Evolutionary conservation across 2,113 vertebrate genomes (phyloP).

Genomic region (Istiophorus platypterus): DNA sequence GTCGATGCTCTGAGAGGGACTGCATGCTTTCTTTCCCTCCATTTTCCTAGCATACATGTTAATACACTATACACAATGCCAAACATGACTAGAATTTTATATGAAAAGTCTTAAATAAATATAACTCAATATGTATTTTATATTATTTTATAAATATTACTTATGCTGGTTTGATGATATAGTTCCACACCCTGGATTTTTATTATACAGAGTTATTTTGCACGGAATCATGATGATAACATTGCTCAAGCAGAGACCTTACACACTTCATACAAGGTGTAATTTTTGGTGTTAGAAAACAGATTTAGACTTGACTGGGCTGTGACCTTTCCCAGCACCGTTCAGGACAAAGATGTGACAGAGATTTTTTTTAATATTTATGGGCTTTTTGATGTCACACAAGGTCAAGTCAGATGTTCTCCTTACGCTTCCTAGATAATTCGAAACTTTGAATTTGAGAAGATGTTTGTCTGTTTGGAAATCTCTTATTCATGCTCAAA

Average conservation of each 20-base stretch:
- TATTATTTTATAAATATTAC: background rate
- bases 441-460: conserved; percentile 65
- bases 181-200: background rate
- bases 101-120: conserved; percentile 3
- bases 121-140: conserved; percentile 10
- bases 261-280: conserved; percentile 54
- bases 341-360: conserved; percentile 71
- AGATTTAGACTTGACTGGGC: conserved; percentile 75
- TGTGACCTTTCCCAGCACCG: conserved; percentile 72
- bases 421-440: conserved; percentile 67
- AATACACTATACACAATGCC: conserved; percentile 31
- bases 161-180: conserved; percentile 14
- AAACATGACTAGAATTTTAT: conserved; percentile 22
- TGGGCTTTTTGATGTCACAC: conserved; percentile 76
- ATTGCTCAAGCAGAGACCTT: conserved; percentile 50
- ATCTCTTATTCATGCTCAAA: conserved; percentile 74
- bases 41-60: background rate
- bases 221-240: conserved; percentile 63
- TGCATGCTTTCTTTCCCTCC: conserved; percentile 5
- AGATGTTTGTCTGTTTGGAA: conserved; percentile 71
- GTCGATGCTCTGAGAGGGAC: conserved; percentile 25
- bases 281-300: conserved; percentile 68
- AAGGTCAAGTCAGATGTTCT: conserved; percentile 78
- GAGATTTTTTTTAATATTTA: conserved; percentile 77
- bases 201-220: conserved; percentile 47